Conservation (phyloP, 2,113 vertebrate species). For the Tretioscincus oriximinensis region DNA sequence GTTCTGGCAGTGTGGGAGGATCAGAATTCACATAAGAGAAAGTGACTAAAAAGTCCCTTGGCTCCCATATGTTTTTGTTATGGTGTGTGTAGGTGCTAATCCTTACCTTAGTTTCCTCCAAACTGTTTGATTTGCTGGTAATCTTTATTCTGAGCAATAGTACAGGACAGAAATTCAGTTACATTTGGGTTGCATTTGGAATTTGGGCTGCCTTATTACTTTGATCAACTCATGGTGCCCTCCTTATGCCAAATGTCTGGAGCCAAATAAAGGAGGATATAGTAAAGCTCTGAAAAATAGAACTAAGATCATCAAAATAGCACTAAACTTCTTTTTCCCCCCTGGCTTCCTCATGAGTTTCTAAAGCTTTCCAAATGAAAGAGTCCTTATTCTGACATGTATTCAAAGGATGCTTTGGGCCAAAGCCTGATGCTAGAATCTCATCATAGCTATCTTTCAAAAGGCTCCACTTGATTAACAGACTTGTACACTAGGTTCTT, state of each 20-base stretch:
- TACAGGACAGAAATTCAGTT: too few species aligned
- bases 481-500: too few species aligned
- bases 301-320: too few species aligned
- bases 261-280: not conserved
- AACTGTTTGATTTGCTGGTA: too few species aligned
- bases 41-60: not conserved
- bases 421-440: not conserved
- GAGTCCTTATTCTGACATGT: not conserved
- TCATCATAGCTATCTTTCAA: not conserved
- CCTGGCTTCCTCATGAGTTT: not conserved
- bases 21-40: not conserved
- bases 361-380: not conserved
- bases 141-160: too few species aligned
- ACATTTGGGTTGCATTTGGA: not conserved
- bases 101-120: not conserved
- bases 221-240: not conserved
- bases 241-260: not conserved
- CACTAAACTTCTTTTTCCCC: not conserved
- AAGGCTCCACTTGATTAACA: not conserved
- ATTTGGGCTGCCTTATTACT: not conserved
- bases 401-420: not conserved
- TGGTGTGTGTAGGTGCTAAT: not conserved
- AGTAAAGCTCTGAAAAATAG: not conserved
- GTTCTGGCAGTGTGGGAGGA: not conserved
- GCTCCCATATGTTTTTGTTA: not conserved